A percentile compares a stretch with the other conserved stretches of the same genome.
These are phyloP conservation scores for Oophaga pumilio DNA, from an alignment of 2,113 vertebrate genomes.

Conservation along the genomic window DNA sequence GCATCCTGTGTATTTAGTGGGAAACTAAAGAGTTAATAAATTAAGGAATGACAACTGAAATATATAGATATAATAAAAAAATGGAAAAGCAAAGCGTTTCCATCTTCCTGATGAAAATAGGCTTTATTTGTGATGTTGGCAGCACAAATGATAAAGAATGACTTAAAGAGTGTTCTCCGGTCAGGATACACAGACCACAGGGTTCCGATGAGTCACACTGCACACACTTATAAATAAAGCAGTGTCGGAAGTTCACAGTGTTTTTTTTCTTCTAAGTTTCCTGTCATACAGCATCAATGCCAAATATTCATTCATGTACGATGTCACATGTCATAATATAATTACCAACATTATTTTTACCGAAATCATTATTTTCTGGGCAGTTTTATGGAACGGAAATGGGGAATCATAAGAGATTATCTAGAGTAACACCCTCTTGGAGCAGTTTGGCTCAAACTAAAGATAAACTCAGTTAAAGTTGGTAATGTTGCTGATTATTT, in stretches of 20 bases:
- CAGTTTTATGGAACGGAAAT: not conserved
- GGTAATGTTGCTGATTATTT: not conserved
- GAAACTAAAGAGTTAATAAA: not conserved
- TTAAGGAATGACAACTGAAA: not conserved
- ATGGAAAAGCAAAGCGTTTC: constrained; percentile 51
- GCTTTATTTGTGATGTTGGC: constrained; percentile 57
- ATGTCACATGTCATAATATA: constrained; percentile 11
- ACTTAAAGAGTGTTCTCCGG: constrained; percentile 66
- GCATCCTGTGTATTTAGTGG: too few relatives aligned
- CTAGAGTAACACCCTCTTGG: not conserved
- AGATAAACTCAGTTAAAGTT: not conserved
- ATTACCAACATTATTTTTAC: not conserved
- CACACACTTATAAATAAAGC: constrained; percentile 72
- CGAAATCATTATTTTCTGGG: not conserved
- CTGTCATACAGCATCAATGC: constrained; percentile 71
- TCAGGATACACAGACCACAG: constrained; percentile 82
- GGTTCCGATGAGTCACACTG: constrained; percentile 76
- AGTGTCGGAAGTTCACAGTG: constrained; percentile 73
- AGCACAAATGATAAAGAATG: constrained; percentile 67
- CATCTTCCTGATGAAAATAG: constrained; percentile 63
- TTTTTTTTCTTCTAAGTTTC: constrained; percentile 74
- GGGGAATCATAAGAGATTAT: not conserved
- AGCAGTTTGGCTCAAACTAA: not conserved
- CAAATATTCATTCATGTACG: constrained; percentile 67
- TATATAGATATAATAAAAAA: constrained; percentile 1